Evolutionary conservation across 2,888 invertebrate genomes (phyloP), one percentile per base, ranked within the genome.

Genomic region (Mimumesa dahlbomi): DNA sequence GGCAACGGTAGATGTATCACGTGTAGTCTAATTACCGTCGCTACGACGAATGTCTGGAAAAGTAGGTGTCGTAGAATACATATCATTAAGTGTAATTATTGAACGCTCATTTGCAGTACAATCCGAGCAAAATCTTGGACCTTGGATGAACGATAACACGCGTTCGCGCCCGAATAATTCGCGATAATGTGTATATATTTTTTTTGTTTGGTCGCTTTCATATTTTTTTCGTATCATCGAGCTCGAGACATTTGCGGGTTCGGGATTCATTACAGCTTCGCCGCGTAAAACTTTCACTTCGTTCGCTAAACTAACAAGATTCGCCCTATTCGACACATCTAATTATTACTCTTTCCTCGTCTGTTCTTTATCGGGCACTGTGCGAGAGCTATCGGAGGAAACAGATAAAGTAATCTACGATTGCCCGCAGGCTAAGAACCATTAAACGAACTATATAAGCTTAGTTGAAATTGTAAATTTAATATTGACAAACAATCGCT

Each of bases 351-450:
- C 9, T 18, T 40, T 45, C 16, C 45, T 54, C 57, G 40, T 16
- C 31, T 22, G n/a, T 53, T 29, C 16, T 56, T 65, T 73, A 73
- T 70, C 62, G 21, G 45, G 16, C 56, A 59, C 49, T n/a, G 45
- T 50, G 59, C 9, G 19, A n/a, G 5, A 29, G 16, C 19, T 74
- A 70, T 70, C 66, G 21, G 49, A 70, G 74, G 70, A 76, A 76
- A 25, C 19, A 73, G 75, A 76, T 76, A 76, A 73, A 53, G 14
- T 52, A 50, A 59, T 58, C 49, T 25, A 18, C 29, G 62, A 67
- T 71, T 43, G 38, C 22, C 14, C 54, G 21, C 29, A 50, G 36
- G 38, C 42, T 13, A 43, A 13, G 18, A 29, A 21, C 7, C 46
- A 13, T 21, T 14, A 36, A n/a, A 57, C 18, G 5, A 31, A 13